Evolutionary conservation across 2,797 vertebrate species (phyloP).

Genomic region (Varecia variegata): DNA sequence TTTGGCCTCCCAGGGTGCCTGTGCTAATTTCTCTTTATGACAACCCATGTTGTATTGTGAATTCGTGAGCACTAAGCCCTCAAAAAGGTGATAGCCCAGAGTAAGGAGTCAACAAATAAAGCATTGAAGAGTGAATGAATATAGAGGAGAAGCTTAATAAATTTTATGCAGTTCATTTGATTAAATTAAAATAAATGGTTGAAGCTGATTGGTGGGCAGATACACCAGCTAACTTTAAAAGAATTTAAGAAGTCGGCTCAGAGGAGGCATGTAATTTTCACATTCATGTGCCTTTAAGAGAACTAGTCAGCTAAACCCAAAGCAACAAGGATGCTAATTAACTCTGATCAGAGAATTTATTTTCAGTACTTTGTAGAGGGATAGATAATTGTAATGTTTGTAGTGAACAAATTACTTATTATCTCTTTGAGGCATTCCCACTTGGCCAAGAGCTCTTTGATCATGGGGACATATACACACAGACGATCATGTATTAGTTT

Average conservation of each 20-base stretch:
- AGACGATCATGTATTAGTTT: slow-evolving; percentile 73
- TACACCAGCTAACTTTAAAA: background rate
- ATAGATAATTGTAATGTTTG: slow-evolving; percentile 78
- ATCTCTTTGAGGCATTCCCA: slow-evolving; percentile 75
- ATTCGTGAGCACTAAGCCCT: background rate
- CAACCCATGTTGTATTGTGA: background rate
- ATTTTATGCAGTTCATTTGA: slow-evolving; percentile 28
- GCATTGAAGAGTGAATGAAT: background rate
- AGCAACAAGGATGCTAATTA: slow-evolving; percentile 75
- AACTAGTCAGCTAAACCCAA: slow-evolving; percentile 46
- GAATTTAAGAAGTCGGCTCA: slow-evolving; percentile 19
- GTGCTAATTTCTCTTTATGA: background rate
- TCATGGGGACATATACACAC: slow-evolving; percentile 68
- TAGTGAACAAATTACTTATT: slow-evolving; percentile 79
- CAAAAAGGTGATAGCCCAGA: background rate
- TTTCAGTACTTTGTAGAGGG: slow-evolving; percentile 72
- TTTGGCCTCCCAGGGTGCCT: background rate
- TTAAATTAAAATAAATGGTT: background rate
- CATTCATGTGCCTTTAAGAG: slow-evolving; percentile 69
- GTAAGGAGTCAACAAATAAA: background rate
- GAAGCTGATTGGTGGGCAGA: background rate
- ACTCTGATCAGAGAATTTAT: slow-evolving; percentile 79
- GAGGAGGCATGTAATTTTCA: slow-evolving; percentile 39
- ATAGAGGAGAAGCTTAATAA: background rate
- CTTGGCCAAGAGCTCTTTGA: slow-evolving; percentile 74